Conservation (phyloP, 2,888 invertebrate species). For the Apodemia mormo region DNA sequence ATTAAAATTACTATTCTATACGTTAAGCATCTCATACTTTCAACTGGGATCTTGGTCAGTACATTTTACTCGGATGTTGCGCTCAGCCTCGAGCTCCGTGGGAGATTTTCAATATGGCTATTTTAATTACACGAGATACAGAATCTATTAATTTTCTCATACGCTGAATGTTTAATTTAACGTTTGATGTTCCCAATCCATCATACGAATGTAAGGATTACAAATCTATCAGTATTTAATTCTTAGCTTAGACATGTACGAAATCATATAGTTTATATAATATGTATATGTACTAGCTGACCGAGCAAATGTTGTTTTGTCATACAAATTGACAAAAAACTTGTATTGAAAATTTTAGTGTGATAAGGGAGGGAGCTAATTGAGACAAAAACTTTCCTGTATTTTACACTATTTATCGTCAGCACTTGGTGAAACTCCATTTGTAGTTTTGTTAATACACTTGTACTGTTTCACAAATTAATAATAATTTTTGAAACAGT, state of each 20-base stretch:
- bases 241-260: not conserved
- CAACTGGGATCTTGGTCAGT: slow-evolving; percentile 11
- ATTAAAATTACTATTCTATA: not conserved
- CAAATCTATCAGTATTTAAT: not conserved
- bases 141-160: slow-evolving; percentile 11
- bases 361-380: too few species aligned
- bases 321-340: too few species aligned
- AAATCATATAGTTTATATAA: not conserved
- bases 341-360: too few species aligned
- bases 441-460: too few species aligned
- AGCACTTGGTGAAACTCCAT: too few species aligned
- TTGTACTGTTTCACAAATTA: too few species aligned
- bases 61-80: slow-evolving; percentile 36
- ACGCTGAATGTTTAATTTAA: not conserved
- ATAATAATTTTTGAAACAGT: too few species aligned
- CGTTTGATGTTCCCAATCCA: not conserved
- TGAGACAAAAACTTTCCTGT: too few species aligned
- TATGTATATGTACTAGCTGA: too few species aligned
- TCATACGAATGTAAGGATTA: not conserved
- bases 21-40: not conserved
- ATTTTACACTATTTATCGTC: too few species aligned
- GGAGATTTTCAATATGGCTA: slow-evolving; percentile 35
- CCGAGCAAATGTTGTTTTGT: too few species aligned
- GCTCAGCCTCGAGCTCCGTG: slow-evolving; percentile 34
- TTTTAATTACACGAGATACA: slow-evolving; percentile 34